Conservation (phyloP, 2,797 vertebrate genomes). For the Schizopygopsis pylzovi region DNA sequence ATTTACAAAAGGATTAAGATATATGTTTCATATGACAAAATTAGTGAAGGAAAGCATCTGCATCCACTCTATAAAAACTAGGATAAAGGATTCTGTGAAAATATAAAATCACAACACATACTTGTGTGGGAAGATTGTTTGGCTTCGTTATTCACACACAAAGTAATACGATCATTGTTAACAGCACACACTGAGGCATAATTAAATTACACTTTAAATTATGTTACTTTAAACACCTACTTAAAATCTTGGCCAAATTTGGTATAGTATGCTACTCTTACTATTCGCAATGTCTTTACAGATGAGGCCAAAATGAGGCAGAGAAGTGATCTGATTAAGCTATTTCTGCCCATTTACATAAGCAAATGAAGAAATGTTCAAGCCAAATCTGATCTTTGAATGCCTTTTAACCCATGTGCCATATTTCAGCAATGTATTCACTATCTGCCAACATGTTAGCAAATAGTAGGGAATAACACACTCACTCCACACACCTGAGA, state of each 20-base stretch:
- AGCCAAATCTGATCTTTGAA: background rate
- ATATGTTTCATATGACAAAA: background rate
- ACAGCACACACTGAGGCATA: background rate
- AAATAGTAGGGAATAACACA: background rate
- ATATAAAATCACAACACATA: background rate
- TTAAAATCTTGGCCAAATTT: background rate
- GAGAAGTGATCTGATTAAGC: no score
- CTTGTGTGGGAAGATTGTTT: background rate
- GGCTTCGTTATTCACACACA: background rate
- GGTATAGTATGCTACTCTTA: background rate
- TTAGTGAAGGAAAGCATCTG: background rate
- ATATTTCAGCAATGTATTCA: background rate
- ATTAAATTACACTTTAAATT: background rate
- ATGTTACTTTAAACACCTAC: background rate
- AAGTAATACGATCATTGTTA: background rate
- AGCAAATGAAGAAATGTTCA: background rate
- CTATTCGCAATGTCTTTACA: background rate
- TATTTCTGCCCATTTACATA: no score
- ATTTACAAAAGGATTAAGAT: background rate
- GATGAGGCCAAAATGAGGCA: no score
- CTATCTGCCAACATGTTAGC: background rate
- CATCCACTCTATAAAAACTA: background rate
- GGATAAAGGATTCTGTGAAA: background rate
- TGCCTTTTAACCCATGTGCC: background rate
- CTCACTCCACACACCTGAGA: conserved; percentile 78